Conservation (phyloP, 2,797 vertebrate genomes). For the Melanotaenia trifasciata region DNA sequence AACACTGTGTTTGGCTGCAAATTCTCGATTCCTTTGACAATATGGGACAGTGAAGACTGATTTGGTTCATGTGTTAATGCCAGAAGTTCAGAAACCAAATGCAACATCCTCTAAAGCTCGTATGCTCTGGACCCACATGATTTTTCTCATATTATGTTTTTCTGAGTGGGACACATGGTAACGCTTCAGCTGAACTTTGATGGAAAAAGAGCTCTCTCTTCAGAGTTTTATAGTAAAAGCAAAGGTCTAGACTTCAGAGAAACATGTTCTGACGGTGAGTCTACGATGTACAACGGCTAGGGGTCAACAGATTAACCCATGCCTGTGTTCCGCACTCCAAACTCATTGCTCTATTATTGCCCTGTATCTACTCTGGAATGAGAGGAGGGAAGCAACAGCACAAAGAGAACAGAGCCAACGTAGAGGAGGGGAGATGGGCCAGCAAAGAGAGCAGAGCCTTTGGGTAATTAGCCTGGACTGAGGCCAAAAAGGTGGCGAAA, state of each 20-base stretch:
- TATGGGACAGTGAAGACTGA: too few relatives aligned
- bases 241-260: slow-evolving; percentile 59
- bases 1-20: background rate
- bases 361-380: slow-evolving; percentile 59
- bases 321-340: slow-evolving; percentile 64
- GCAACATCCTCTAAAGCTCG: background rate
- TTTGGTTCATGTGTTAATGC: background rate
- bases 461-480: slow-evolving; percentile 76
- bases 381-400: slow-evolving; percentile 45
- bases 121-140: background rate
- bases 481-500: slow-evolving; percentile 63
- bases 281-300: slow-evolving; percentile 64
- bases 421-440: slow-evolving; percentile 35
- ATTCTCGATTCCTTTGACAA: background rate
- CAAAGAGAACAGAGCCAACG: slow-evolving; percentile 56
- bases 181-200: slow-evolving; percentile 38
- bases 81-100: background rate
- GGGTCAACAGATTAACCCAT: slow-evolving; percentile 83
- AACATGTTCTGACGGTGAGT: slow-evolving; percentile 62
- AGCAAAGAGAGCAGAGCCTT: slow-evolving; percentile 55
- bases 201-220: slow-evolving; percentile 53
- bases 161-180: slow-evolving; percentile 6
- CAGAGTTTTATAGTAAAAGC: slow-evolving; percentile 59
- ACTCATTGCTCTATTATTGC: slow-evolving; percentile 68
- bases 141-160: slow-evolving; percentile 13